These are phyloP conservation scores for Parnassius orleans DNA, from an alignment of 2,888 invertebrate genomes.

Conservation along the genomic window DNA sequence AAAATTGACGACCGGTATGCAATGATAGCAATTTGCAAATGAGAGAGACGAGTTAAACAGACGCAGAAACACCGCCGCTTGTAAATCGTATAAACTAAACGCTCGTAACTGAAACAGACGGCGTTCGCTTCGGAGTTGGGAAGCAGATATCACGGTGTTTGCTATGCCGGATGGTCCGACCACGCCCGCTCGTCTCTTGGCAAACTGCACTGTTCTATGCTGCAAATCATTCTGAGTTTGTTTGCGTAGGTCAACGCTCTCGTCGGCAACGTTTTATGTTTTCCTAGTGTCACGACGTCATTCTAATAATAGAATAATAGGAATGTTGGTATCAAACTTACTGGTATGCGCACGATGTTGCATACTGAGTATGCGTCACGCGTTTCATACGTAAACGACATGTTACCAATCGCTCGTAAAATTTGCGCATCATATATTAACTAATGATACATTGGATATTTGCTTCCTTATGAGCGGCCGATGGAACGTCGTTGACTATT, in stretches of 20 bases:
- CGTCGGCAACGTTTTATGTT: slow-evolving; percentile 70
- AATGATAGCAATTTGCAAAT: slow-evolving; percentile 59
- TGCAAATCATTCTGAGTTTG: slow-evolving; percentile 77
- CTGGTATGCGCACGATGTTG: slow-evolving; percentile 61
- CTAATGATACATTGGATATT: slow-evolving; percentile 10
- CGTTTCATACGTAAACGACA: slow-evolving; percentile 46
- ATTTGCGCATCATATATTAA: slow-evolving; percentile 41
- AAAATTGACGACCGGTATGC: slow-evolving; percentile 52
- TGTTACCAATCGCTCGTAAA: slow-evolving; percentile 37
- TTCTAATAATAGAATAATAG: slow-evolving; percentile 76
- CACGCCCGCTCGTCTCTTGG: slow-evolving; percentile 69
- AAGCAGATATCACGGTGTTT: slow-evolving; percentile 63
- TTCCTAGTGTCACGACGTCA: slow-evolving; percentile 78
- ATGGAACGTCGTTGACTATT: slow-evolving; percentile 33
- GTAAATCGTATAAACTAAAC: slow-evolving; percentile 42
- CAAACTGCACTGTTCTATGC: slow-evolving; percentile 72
- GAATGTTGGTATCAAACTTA: slow-evolving; percentile 69
- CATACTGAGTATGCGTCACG: slow-evolving; percentile 51
- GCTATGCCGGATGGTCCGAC: slow-evolving; percentile 65
- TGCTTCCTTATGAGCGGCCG: not conserved
- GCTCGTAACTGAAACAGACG: slow-evolving; percentile 48
- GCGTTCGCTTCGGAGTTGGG: slow-evolving; percentile 48
- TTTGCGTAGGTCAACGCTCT: slow-evolving; percentile 77
- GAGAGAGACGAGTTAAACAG: slow-evolving; percentile 41
- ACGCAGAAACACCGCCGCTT: slow-evolving; percentile 42